Base-by-base conservation (phyloP, 1,140 invertebrate species). In the Lasioglossum baleicum region DNA sequence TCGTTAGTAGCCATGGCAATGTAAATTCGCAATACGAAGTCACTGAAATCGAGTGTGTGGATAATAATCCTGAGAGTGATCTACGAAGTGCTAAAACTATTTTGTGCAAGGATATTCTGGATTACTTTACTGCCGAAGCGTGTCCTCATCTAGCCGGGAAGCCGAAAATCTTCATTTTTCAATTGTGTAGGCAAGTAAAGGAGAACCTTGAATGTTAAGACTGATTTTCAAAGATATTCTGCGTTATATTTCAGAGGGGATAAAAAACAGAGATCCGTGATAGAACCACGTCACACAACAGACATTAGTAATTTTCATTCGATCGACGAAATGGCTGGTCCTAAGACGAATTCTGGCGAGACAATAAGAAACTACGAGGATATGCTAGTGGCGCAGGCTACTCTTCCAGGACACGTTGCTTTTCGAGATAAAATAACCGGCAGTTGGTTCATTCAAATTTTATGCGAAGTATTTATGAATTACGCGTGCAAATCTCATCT, bases 161-260 rank as follows among this genome's bases (percentile, higher is more conserved):
- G 87, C 96, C 96, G 61, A 97, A 97, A 92, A 94, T 97, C 80
- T 96, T 97, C 83, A 95, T 97, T 56, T 96, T 96, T 87, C 96
- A 97, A 90, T 94, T 95, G 63, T 97, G 96, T 90, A 94, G 96
- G 94, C 95, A 87, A 11, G 64, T 84, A 58, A 2, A 53, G 6
- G 6, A 26, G 7, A 26, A 11, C 48, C 35, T 1, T 42, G 42
- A 13, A 13, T 17, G 35, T 22, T 56, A 71, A 26, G 26, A 26
- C 0, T 26, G 44, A 26, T 69, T 73, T 40, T 64, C 44, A 17
- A 26, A 75, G 42, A 56, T 72, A 26, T 51, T 15, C 1, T 75
- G 44, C 63, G 67, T 65, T 67, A 48, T 53, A 66, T 75, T 60
- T 53, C 60, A 84, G 82, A 58, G 82, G 84, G 6, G 22, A 64